These are phyloP conservation scores for Tachina lurida DNA, from an alignment of 2,888 invertebrate species.

Conservation along the genomic window DNA sequence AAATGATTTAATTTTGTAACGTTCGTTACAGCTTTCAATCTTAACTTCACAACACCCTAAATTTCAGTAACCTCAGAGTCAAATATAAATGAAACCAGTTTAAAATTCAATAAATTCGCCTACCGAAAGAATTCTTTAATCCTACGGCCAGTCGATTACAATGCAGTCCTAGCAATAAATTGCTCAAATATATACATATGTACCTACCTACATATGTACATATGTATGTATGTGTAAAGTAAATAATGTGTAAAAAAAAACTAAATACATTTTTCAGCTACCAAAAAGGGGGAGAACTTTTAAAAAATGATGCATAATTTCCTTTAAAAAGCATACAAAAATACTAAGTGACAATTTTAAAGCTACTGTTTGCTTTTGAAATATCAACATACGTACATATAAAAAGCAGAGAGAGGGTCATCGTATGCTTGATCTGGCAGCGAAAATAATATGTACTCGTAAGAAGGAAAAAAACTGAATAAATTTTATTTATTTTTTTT, in stretches of 20 bases:
- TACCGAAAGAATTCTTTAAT: conserved; percentile 57
- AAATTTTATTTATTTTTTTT: conserved; percentile 33
- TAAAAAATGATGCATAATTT: conserved; percentile 54
- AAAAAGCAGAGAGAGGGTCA: conserved; percentile 53
- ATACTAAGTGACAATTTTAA: conserved; percentile 59
- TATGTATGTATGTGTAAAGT: no score
- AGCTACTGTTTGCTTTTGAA: conserved; percentile 60
- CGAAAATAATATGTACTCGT: not conserved
- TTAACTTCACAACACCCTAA: conserved; percentile 40
- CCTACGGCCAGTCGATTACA: conserved; percentile 4
- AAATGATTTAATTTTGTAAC: not conserved
- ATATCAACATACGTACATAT: conserved; percentile 19
- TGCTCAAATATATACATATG: not conserved
- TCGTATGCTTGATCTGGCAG: conserved; percentile 48
- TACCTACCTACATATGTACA: no score
- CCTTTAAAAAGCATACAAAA: conserved; percentile 41
- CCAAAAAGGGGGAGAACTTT: conserved; percentile 35
- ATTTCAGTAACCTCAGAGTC: conserved; percentile 28
- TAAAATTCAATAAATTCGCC: conserved; percentile 51
- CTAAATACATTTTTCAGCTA: conserved; percentile 1
- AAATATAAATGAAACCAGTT: conserved; percentile 49
- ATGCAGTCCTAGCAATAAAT: conserved; percentile 47
- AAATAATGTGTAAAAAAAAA: conserved; percentile 2
- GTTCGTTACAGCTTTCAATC: conserved; percentile 36
- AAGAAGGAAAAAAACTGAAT: conserved; percentile 12